Percentiles rank a stretch among this genome's conserved stretches.
phyloP scores from a whole-genome alignment of 2,888 invertebrate genomes.

The Drosophila macrospina region DNA sequence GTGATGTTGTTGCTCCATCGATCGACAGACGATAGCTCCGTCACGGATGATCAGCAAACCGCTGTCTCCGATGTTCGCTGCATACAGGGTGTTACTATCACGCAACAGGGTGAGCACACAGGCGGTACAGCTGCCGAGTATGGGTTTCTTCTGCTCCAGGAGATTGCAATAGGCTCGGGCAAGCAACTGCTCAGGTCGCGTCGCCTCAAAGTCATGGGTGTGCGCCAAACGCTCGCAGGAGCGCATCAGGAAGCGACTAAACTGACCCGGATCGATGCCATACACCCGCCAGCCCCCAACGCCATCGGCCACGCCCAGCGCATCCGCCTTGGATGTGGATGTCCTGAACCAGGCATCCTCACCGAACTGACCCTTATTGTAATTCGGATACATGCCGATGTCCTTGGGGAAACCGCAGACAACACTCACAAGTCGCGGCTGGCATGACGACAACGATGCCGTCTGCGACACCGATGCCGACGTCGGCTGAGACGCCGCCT shows the following conservation, averaged over 20 bases:
- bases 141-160: slow-evolving; percentile 94
- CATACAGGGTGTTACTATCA: slow-evolving; percentile 93
- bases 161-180: slow-evolving; percentile 95
- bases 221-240: slow-evolving; percentile 95
- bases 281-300: slow-evolving; percentile 99
- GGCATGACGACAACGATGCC: background rate
- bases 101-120: slow-evolving; percentile 96
- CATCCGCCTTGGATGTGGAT: slow-evolving; percentile 89
- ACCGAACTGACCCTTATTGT: slow-evolving; percentile 94
- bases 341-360: slow-evolving; percentile 98
- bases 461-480: background rate
- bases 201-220: slow-evolving; percentile 92
- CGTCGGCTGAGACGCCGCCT: background rate
- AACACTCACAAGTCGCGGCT: slow-evolving; percentile 91
- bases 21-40: slow-evolving; percentile 94
- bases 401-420: slow-evolving; percentile 97
- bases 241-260: slow-evolving; percentile 96
- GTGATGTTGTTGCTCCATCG: slow-evolving; percentile 98
- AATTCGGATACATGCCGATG: slow-evolving; percentile 88
- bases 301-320: slow-evolving; percentile 98
- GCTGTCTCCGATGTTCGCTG: slow-evolving; percentile 98
- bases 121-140: slow-evolving; percentile 98
- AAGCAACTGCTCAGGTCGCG: slow-evolving; percentile 93
- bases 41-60: slow-evolving; percentile 95
- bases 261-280: slow-evolving; percentile 98